Evolutionary conservation across 2,888 invertebrate species (phyloP), one percentile per base, ranked within the genome.

Genomic region (Scaptomyza caliginosa): DNA sequence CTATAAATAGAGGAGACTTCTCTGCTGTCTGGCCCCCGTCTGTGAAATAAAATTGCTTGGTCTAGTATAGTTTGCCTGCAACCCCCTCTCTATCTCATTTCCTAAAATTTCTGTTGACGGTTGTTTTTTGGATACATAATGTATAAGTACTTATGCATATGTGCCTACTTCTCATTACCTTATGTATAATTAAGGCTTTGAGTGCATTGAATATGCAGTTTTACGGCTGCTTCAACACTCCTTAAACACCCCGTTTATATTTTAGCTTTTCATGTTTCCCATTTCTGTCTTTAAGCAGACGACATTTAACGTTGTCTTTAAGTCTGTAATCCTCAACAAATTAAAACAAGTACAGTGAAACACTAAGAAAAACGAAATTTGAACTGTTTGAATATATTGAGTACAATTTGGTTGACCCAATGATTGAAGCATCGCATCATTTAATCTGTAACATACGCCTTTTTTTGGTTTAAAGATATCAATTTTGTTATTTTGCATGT

Each of bases 151-250:
- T 16, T 19, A 26, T 51, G 26, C n/a, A 38, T 24, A 24, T 26
- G 10, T 7, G 10, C 19, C 34, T 48, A 54, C 42, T 43, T 70
- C 30, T 49, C 63, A 49, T 43, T 57, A 52, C 28, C 48, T 36
- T 34, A 54, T 57, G 58, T 58, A 81, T 74, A 68, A 77, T 74
- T 69, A 69, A 74, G 71, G 74, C 19, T 64, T 45, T 67, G 30
- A 30, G 19, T 39, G 19, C 50, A 67, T 68, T 42, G 46, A 38
- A 38, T n/a, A 32, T 68, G 58, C 68, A 72, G 51, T 60, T 50
- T 45, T 66, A 60, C 34, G 55, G 48, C 52, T 63, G 60, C 67
- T 54, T 45, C 40, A 21, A 19, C 63, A 17, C 50, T 49, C 48
- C 32, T 30, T 10, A 6, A 23, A n/a, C 17, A n/a, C 52, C 54